These are phyloP conservation scores for Nezara viridula DNA, from an alignment of 2,888 invertebrate species.

Conservation along the genomic window DNA sequence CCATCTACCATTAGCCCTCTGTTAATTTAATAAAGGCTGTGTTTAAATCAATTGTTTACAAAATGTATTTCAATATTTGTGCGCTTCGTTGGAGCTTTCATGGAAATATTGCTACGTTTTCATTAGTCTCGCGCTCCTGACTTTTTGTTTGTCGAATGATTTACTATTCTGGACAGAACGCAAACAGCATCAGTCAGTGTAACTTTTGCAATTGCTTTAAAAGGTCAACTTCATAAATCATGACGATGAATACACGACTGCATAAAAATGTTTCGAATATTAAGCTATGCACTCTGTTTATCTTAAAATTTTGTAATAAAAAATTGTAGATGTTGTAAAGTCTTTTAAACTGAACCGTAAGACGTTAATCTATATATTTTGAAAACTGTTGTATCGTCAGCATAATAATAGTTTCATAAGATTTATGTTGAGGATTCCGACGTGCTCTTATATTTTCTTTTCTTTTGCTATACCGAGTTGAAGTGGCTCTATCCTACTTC, in stretches of 20 bases:
- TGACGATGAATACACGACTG: background rate
- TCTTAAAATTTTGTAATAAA: too few relatives aligned
- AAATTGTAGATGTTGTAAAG: too few relatives aligned
- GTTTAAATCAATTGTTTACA: slow-evolving; percentile 17
- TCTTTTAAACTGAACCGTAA: too few relatives aligned
- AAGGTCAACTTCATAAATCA: background rate
- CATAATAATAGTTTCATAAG: too few relatives aligned
- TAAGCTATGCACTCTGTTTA: too few relatives aligned
- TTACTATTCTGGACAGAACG: background rate
- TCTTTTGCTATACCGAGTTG: too few relatives aligned
- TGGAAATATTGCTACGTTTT: background rate
- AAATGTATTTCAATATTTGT: slow-evolving; percentile 36
- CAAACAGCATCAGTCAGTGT: background rate
- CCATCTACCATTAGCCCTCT: background rate
- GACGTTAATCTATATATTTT: too few relatives aligned
- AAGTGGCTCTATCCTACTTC: too few relatives aligned
- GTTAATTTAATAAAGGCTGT: slow-evolving; percentile 10
- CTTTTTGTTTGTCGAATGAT: slow-evolving; percentile 7
- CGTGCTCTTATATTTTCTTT: too few relatives aligned
- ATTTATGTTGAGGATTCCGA: too few relatives aligned
- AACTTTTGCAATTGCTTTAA: slow-evolving; percentile 3
- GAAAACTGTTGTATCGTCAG: too few relatives aligned
- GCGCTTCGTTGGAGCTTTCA: background rate
- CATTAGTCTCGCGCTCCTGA: background rate
- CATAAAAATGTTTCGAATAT: background rate